Base-by-base conservation (phyloP, 2,888 invertebrate genomes). In the Lypha dubia region DNA sequence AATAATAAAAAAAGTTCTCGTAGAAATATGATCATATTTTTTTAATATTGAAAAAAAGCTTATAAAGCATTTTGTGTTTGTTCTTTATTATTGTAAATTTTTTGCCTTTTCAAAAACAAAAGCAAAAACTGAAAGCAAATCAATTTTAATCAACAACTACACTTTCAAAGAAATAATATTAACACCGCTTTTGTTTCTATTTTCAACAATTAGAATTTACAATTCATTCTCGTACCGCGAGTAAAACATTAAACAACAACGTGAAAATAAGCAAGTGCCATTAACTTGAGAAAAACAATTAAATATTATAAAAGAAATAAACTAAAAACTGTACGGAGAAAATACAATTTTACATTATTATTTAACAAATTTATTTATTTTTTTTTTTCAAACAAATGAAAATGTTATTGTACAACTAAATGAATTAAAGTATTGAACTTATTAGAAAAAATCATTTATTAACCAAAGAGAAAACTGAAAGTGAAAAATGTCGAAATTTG, bases 401-500 rank as follows among this genome's bases (percentile, higher is more conserved):
- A 73, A 51, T 44, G 17, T 20, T 38, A 3, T 41, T 38, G 20
- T 11, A 49, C 65, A 62, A 20, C n/a, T 79, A 28, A 68, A 15
- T 22, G 5, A 28, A 2, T 44, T 56, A 28, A 17, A n/a, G 9
- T 41, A 24, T 17, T 11, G 11, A 63, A 28, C n/a, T 9, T 53
- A 38, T 53, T 82, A 60, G n/a, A n/a, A 68, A 65, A 56, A 24
- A 3, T 7, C 5, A 11, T 53, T 44, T 24, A 35, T 17, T 1
- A 44, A 17, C 11, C 35, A 41, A 24, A 79, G 70, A 65, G 9
- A 51, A 32, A 11, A 63, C 15, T 46, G 8, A 60, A 41, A 32
- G 1, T 35, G 8, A 56, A 88, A 87, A 71, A 91, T 90, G 90
- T 86, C 91, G 9, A 90, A 90, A 85, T 58, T 84, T 13, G 77